Base-by-base conservation (phyloP, 2,113 vertebrate species). In the Acanthochromis polyacanthus region DNA sequence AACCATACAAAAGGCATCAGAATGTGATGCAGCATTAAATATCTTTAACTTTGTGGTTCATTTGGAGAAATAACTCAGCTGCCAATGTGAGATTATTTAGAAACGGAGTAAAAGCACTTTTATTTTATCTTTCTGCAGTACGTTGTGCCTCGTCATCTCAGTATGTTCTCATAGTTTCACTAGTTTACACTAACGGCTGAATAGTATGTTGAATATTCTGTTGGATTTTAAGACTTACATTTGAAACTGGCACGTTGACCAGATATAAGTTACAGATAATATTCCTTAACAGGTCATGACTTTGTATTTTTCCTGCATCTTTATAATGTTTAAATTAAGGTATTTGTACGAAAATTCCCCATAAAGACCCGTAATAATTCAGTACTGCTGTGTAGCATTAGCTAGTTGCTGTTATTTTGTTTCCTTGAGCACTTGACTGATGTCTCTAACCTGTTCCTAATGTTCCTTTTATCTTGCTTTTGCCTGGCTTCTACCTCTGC, bases 21-120 rank as follows among this genome's bases (percentile, higher is more conserved):
- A 59, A 64, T 20, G n/a, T 51, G 17, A 4, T 11, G 2, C 57
- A 43, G 17, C 4, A 36, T 19, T 25, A 0, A 60, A 58, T 19
- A 16, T 8, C 28, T 60, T 19, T 64, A 38, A 10, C 52, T 10
- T 60, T 19, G 12, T 20, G 10, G 20, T 22, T 2, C 11, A 53
- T 71, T 57, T 61, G n/a, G 28, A 52, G 58, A 40, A 66, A 52
- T 15, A 45, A 63, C 64, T 59, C 43, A 30, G 28, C 74, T 81
- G 75, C 80, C 71, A 63, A 48, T 20, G 30, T 83, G 69, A 90
- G 80, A 86, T 89, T 88, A 65, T 78, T 79, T 80, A 15, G 60
- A 55, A 50, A 28, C 74, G 22, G 14, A 4, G 15, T 75, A 10
- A 71, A 63, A 51, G n/a, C 1, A 51, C 11, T 68, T 61, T 30